Percentiles rank a stretch among this genome's conserved stretches.
Evolutionary conservation across 2,113 vertebrate genomes (phyloP).

Genomic region (Empidonax alnorum): DNA sequence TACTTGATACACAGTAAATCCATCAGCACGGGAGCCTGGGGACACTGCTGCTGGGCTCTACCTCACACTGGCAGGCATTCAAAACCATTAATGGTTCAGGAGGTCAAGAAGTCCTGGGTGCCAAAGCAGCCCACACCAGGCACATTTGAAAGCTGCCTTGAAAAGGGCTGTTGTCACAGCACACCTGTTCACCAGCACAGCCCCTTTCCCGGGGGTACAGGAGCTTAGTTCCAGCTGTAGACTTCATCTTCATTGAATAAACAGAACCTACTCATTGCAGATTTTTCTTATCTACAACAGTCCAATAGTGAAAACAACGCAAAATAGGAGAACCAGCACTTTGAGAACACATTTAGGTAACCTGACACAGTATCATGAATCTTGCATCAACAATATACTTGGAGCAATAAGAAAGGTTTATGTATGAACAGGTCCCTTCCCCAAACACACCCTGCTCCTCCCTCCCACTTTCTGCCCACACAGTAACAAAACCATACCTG

Average conservation of each 20-base stretch:
- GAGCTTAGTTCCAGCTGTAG: neutral
- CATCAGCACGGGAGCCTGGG: neutral
- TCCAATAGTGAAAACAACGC: neutral
- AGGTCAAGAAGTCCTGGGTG: neutral
- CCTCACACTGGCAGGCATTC: neutral
- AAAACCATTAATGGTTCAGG: neutral
- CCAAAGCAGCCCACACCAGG: neutral
- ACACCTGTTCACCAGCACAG: neutral
- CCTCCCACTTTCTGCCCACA: slow-evolving; percentile 48
- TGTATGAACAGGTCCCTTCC: neutral
- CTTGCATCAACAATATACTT: neutral
- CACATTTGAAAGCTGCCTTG: neutral
- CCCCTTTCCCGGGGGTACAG: neutral
- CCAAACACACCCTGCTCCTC: slow-evolving; percentile 25
- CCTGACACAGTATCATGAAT: neutral
- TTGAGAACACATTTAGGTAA: neutral
- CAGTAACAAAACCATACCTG: slow-evolving; percentile 85
- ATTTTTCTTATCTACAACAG: neutral
- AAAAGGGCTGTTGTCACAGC: neutral
- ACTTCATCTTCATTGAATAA: neutral
- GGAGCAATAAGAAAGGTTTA: neutral
- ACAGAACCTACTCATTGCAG: neutral
- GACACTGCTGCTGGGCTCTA: neutral
- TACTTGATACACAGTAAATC: neutral
- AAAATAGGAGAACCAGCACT: neutral